Conservation (phyloP, 2,888 invertebrate species). For the Platycheirus rosarum region DNA sequence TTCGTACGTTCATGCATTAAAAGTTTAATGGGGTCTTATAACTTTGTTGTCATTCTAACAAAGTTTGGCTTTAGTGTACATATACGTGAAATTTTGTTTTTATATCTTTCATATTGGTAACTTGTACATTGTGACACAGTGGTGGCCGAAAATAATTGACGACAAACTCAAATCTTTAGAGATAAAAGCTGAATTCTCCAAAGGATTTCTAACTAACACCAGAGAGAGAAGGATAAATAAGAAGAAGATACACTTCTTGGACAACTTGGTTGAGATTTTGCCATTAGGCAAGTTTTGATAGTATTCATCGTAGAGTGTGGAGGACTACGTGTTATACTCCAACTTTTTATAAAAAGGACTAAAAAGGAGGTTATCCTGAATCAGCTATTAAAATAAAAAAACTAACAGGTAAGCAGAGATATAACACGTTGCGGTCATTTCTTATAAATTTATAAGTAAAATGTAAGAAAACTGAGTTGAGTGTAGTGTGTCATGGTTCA, state of each 20-base stretch:
- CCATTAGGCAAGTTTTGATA: conserved; percentile 27
- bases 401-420: conserved; percentile 62
- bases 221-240: conserved; percentile 18
- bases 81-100: conserved; percentile 7
- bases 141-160: conserved; percentile 35
- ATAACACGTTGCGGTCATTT: conserved; percentile 48
- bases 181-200: conserved; percentile 23
- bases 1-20: conserved; percentile 39
- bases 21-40: conserved; percentile 69
- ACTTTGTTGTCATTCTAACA: conserved; percentile 61
- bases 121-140: conserved; percentile 1
- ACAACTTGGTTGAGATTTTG: conserved; percentile 43
- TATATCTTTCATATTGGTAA: not conserved
- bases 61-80: conserved; percentile 51
- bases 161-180: conserved; percentile 63
- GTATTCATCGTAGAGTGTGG: not conserved
- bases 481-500: conserved; percentile 53
- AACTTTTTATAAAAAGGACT: not conserved
- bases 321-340: no score
- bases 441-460: conserved; percentile 64
- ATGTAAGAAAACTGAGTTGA: conserved; percentile 63
- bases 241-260: not conserved
- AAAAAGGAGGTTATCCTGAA: conserved; percentile 52
- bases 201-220: conserved; percentile 19
- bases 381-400: conserved; percentile 67